Evolutionary conservation across 2,888 invertebrate genomes (phyloP).

Genomic region (Pycnomerus fuliginosus): DNA sequence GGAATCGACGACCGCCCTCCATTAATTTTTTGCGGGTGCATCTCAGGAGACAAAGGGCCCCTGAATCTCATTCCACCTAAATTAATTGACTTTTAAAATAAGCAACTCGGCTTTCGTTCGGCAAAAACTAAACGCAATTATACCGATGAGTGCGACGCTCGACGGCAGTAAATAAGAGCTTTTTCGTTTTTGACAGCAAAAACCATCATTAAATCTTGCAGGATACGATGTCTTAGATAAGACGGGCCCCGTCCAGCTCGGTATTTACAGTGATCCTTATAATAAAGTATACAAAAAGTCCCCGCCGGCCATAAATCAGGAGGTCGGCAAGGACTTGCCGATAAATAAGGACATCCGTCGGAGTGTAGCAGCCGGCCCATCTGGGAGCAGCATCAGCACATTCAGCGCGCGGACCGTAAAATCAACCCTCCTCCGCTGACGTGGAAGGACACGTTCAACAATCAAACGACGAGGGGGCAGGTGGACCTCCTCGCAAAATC

Average conservation of each 20-base stretch:
- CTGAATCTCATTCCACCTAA: no score
- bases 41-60: constrained; percentile 3
- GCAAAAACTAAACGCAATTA: constrained; percentile 7
- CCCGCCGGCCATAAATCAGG: constrained; percentile 41
- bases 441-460: constrained; percentile 34
- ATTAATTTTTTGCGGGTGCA: constrained; percentile 5
- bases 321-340: constrained; percentile 38
- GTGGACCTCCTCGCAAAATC: constrained; percentile 10
- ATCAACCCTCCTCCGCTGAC: constrained; percentile 36
- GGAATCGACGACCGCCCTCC: constrained; percentile 2
- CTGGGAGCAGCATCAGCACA: constrained; percentile 44
- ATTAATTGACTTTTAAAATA: constrained; percentile 10
- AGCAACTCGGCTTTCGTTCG: constrained; percentile 2
- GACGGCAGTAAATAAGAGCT: constrained; percentile 7
- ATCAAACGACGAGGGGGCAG: constrained; percentile 20
- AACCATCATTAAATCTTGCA: constrained; percentile 35
- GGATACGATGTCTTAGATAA: constrained; percentile 33
- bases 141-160: constrained; percentile 3
- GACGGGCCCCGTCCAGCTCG: constrained; percentile 24
- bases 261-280: constrained; percentile 41
- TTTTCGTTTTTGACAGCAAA: constrained; percentile 26
- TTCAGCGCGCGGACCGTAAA: constrained; percentile 42
- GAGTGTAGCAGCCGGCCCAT: constrained; percentile 32
- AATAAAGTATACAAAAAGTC: constrained; percentile 43
- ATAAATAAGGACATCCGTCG: constrained; percentile 45